Conservation (phyloP, 2,797 vertebrate genomes). For the Chiroxiphia lanceolata region DNA sequence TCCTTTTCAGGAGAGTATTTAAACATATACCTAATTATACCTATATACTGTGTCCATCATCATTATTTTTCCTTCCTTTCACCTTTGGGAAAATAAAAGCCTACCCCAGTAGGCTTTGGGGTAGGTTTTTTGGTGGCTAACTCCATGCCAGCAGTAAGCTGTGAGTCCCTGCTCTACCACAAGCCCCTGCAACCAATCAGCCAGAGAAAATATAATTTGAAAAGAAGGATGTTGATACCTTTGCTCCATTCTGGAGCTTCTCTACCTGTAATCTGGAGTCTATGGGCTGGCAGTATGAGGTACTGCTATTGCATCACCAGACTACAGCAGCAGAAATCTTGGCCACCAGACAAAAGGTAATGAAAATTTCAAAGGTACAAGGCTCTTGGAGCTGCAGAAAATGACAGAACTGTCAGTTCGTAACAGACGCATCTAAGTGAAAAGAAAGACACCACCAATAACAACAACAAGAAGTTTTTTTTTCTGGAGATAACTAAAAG, state of each 20-base stretch:
- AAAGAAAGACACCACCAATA: neutral
- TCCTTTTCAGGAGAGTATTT: neutral
- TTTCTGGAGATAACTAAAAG: neutral
- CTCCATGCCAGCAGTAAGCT: neutral
- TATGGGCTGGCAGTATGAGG: neutral
- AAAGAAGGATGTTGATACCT: neutral
- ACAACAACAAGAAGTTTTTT: neutral
- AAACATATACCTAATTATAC: neutral
- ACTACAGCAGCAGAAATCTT: neutral
- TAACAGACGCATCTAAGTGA: conserved; percentile 44
- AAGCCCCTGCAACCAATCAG: neutral
- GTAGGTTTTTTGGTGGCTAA: neutral
- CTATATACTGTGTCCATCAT: neutral
- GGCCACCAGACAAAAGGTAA: conserved; percentile 60
- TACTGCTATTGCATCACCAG: neutral
- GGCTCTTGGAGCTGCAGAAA: conserved; percentile 36
- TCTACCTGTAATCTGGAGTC: neutral
- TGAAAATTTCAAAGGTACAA: conserved; percentile 69
- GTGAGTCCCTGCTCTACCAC: neutral
- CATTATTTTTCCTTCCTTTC: neutral
- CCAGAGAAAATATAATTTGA: neutral
- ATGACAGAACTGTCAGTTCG: conserved; percentile 36
- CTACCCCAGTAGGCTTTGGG: neutral
- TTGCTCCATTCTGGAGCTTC: neutral
- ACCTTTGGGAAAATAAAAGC: neutral